Evolutionary conservation across 1,140 invertebrate species (phyloP).

Genomic region (Brachionus koreanus): DNA sequence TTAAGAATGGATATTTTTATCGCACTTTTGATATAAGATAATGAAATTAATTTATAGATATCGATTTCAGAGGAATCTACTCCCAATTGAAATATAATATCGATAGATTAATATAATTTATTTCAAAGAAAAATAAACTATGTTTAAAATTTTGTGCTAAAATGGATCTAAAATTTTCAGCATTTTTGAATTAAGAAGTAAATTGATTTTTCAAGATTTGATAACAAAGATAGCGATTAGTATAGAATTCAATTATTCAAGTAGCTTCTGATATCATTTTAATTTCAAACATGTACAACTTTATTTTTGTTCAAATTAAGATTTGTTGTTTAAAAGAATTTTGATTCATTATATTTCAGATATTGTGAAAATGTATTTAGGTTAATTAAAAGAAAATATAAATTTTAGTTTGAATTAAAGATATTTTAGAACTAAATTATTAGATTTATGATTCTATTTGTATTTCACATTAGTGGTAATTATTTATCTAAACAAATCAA

Average conservation of each 20-base stretch:
- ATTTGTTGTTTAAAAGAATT: too few species aligned
- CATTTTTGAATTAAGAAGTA: not conserved
- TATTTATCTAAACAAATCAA: slow-evolving; percentile 1
- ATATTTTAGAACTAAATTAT: not conserved
- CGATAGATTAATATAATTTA: not conserved
- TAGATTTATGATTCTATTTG: not conserved
- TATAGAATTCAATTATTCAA: not conserved
- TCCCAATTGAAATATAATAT: not conserved
- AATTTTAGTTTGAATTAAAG: not conserved
- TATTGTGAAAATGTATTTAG: not conserved
- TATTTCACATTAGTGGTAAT: not conserved
- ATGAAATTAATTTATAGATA: not conserved
- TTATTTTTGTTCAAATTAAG: too few species aligned
- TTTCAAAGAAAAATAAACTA: not conserved
- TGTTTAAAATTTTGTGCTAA: not conserved
- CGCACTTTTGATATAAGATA: not conserved
- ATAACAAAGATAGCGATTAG: not conserved
- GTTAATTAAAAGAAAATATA: not conserved
- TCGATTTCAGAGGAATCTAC: not conserved
- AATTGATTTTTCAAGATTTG: not conserved
- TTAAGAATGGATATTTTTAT: not conserved
- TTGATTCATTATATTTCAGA: too few species aligned
- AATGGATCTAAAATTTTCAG: not conserved
- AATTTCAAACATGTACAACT: too few species aligned
- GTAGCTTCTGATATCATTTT: not conserved